Percentiles rank a stretch among this genome's conserved stretches.
Conservation (phyloP, 2,797 vertebrate species). For the Philypnodon macrostomus region DNA sequence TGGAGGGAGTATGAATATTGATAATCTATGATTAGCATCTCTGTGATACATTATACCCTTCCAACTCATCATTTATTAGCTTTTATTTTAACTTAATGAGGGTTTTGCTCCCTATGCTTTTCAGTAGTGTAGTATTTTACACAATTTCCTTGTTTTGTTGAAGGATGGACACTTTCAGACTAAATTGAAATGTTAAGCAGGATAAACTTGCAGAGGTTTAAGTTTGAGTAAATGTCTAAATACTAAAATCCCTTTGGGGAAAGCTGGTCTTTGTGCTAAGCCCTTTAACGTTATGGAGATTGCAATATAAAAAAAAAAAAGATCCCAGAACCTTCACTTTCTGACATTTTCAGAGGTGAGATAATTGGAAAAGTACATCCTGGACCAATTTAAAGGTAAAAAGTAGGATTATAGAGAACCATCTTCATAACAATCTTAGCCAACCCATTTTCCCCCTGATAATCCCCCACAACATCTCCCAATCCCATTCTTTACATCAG, state of each 20-base stretch:
- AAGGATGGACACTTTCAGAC: background rate
- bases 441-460: no score
- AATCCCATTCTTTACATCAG: no score
- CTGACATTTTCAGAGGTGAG: background rate
- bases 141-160: background rate
- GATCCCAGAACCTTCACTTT: background rate
- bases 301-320: background rate
- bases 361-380: background rate
- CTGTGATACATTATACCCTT: constrained; percentile 9
- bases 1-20: constrained; percentile 4
- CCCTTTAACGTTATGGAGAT: background rate
- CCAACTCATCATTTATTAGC: no score
- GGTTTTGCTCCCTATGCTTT: no score
- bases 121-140: no score
- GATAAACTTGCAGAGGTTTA: background rate
- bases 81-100: no score
- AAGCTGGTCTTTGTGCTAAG: background rate
- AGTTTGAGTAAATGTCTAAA: background rate
- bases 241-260: background rate
- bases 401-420: background rate
- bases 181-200: no score
- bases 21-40: constrained; percentile 21
- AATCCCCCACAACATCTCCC: no score
- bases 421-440: no score
- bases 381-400: background rate